These are phyloP conservation scores for Oikopleura vanhoeffeni DNA, from an alignment of 23 tunicate genomes.

Conservation along the genomic window DNA sequence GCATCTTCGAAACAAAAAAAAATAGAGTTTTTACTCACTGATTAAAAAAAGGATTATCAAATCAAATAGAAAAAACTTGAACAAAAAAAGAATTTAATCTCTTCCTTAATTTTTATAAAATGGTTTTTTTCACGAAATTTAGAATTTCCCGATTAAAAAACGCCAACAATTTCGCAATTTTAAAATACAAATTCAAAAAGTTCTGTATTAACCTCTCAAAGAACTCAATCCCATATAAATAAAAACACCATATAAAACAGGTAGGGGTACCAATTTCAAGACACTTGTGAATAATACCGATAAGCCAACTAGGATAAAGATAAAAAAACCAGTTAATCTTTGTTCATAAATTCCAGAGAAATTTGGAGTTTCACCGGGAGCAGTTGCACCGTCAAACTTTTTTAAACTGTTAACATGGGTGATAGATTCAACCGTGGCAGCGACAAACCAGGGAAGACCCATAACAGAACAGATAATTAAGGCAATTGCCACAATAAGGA, in stretches of 20 bases:
- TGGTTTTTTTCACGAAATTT: too few species aligned
- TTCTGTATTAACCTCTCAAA: too few species aligned
- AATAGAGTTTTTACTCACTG: too few species aligned
- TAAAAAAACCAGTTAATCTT: conserved; percentile 76
- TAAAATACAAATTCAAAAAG: too few species aligned
- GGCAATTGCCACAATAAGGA: conserved; percentile 63
- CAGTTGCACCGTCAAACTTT: conserved; percentile 70
- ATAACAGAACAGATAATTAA: conserved; percentile 79
- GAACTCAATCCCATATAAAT: conserved; percentile 92
- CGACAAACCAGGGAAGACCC: conserved; percentile 97
- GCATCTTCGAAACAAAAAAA: too few species aligned
- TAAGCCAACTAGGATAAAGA: conserved; percentile 65
- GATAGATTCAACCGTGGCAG: conserved; percentile 86
- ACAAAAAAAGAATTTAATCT: too few species aligned
- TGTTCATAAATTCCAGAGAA: conserved; percentile 80
- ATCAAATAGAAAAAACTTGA: too few species aligned
- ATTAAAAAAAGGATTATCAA: too few species aligned
- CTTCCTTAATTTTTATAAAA: too few species aligned
- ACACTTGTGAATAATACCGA: conserved; percentile 67
- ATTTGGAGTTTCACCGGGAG: conserved; percentile 84
- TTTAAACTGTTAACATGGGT: conserved; percentile 87
- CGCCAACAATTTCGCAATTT: too few species aligned
- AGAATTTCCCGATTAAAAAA: too few species aligned
- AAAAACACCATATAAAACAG: conserved; percentile 88
- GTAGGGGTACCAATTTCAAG: conserved; percentile 67